Base-by-base conservation (phyloP, 2,797 vertebrate genomes). In the Esox lucius region DNA sequence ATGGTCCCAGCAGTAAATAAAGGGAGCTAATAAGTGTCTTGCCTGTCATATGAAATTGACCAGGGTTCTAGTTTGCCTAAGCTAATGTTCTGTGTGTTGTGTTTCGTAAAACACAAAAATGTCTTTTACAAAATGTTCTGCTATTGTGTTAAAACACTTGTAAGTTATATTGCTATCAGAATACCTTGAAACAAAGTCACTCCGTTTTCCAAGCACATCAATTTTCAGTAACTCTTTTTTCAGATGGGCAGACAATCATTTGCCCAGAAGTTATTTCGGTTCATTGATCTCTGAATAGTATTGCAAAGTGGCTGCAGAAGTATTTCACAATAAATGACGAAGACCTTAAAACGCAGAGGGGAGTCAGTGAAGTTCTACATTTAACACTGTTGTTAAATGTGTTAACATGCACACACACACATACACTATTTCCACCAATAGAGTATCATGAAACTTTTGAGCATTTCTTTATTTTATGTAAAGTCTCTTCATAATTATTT, bases 311-410 rank as follows among this genome's bases (percentile, higher is more conserved):
- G 66, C 74, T 69, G 1, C 51, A 5, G 24, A 64, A 26, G 61
- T 75, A 70, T 56, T 85, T 70, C 81, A 89, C 80, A 85, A 84
- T 85, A 51, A 78, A 86, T 81, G 79, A 83, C 49, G 71, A 51
- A 31, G 78, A 87, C 68, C 51, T 74, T 26, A 66, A 68, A 82
- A 73, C n/a, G 77, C 62, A 70, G 15, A 74, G 72, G 67, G 65
- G 62, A 82, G 69, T 70, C 67, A 68, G 61, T 42, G 17, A 49
- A 66, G 46, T 24, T 67, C 42, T 51, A 39, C 24, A 76, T 71
- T 65, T 76, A 22, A 78, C 75, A 71, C 51, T 70, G 71, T 68
- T 24, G 49, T 26, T 9, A n/a, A n/a, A n/a, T n/a, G n/a, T n/a
- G n/a, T n/a, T 8, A 39, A 48, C 12, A 3, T 42, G 28, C 1